phyloP scores from a whole-genome alignment of 1,140 invertebrate species.

The Caenorhabditis briggsae region DNA sequence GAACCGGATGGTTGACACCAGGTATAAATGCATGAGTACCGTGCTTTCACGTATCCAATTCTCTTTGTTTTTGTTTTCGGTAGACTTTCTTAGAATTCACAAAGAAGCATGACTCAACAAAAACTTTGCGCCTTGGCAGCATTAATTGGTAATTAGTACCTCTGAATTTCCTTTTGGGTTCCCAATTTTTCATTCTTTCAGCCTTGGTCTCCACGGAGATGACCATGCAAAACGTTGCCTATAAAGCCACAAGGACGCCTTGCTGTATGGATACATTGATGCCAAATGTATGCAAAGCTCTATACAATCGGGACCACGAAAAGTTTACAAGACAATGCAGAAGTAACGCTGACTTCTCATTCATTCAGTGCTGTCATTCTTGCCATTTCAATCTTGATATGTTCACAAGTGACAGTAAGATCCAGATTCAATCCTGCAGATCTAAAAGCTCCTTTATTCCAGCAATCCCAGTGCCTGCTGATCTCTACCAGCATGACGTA shows the following conservation, averaged over 20 bases:
- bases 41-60: slow-evolving; percentile 47
- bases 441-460: not conserved
- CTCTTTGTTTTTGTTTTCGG: not conserved
- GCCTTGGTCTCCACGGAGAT: slow-evolving; percentile 39
- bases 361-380: slow-evolving; percentile 68
- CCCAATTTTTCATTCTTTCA: not conserved
- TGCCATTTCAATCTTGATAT: slow-evolving; percentile 68
- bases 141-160: not conserved
- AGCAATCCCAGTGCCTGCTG: slow-evolving; percentile 58
- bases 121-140: not conserved
- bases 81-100: not conserved
- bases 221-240: slow-evolving; percentile 54
- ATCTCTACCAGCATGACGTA: slow-evolving; percentile 63
- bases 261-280: slow-evolving; percentile 67
- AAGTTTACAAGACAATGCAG: slow-evolving; percentile 65
- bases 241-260: slow-evolving; percentile 64
- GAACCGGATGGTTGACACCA: not conserved
- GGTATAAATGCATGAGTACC: slow-evolving; percentile 50
- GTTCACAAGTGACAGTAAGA: slow-evolving; percentile 56
- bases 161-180: too few relatives aligned
- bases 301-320: slow-evolving; percentile 65
- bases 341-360: slow-evolving; percentile 67
- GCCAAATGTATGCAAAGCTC: slow-evolving; percentile 66
- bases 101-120: not conserved
- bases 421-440: not conserved